Conservation (phyloP, 1,140 invertebrate species). For the Chrysoperla carnea region DNA sequence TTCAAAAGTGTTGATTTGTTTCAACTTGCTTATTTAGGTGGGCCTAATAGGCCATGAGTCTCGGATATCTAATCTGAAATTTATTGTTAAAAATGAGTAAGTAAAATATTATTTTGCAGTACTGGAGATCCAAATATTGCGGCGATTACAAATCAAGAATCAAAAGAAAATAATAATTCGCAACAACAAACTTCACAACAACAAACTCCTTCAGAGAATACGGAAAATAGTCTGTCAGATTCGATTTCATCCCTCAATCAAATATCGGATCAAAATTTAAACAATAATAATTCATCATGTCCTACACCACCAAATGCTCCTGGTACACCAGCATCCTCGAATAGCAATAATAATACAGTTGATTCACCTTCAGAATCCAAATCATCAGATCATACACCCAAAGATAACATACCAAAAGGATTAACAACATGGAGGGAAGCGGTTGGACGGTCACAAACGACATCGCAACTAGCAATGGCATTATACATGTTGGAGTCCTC, state of each 20-base stretch:
- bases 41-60: too few species aligned
- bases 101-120: conserved; percentile 15
- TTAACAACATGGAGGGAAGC: conserved; percentile 79
- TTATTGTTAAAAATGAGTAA: too few species aligned
- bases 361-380: too few species aligned
- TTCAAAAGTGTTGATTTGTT: too few species aligned
- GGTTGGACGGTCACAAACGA: conserved; percentile 59
- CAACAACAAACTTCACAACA: conserved; percentile 5
- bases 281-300: conserved; percentile 11
- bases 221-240: too few species aligned
- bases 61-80: too few species aligned
- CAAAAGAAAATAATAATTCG: conserved; percentile 12
- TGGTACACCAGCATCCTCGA: conserved; percentile 2
- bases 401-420: conserved; percentile 38
- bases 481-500: conserved; percentile 76
- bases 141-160: conserved; percentile 28
- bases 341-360: too few species aligned
- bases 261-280: conserved; percentile 9
- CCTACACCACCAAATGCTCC: too few species aligned
- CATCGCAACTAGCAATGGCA: conserved; percentile 80
- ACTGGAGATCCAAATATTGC: conserved; percentile 34
- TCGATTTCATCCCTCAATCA: too few species aligned
- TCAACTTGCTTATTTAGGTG: too few species aligned
- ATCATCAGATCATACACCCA: neutral
- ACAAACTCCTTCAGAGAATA: too few species aligned